A percentile compares a stretch with the other conserved stretches of the same genome.
phyloP scores from a whole-genome alignment of 2,888 invertebrate species.

The Nasonovia ribisnigri region DNA sequence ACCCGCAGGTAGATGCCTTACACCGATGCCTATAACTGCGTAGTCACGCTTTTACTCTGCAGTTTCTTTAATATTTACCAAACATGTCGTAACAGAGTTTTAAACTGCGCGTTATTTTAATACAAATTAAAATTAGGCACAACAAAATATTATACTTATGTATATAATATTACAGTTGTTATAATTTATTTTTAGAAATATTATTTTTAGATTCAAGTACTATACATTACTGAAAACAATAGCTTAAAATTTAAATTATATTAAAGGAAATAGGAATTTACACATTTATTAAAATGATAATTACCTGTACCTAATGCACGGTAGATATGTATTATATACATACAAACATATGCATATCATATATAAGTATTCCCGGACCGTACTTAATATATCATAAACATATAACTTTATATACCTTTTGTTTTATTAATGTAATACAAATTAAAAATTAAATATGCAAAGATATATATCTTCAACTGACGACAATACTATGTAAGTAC shows the following conservation, averaged over 20 bases:
- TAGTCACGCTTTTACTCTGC: constrained; percentile 35
- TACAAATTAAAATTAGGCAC: background rate
- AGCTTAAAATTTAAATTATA: no score
- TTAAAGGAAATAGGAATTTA: background rate
- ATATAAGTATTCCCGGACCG: background rate
- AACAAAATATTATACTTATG: background rate
- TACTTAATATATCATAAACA: background rate
- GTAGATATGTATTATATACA: background rate
- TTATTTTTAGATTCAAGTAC: background rate
- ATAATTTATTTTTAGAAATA: background rate
- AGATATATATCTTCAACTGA: background rate
- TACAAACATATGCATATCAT: background rate
- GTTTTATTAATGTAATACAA: background rate
- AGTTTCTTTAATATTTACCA: background rate
- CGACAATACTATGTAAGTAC: background rate
- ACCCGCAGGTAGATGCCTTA: background rate
- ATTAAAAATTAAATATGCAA: background rate
- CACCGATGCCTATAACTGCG: background rate
- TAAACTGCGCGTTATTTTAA: constrained; percentile 24
- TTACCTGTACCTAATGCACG: background rate
- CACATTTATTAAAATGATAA: background rate
- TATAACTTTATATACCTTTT: background rate
- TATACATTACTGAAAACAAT: no score
- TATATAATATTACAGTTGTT: background rate
- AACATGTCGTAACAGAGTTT: constrained; percentile 5